A percentile compares a stretch with the other conserved stretches of the same genome.
Evolutionary conservation across 2,797 vertebrate species (phyloP).

Genomic region (Arnoldichthys spilopterus): DNA sequence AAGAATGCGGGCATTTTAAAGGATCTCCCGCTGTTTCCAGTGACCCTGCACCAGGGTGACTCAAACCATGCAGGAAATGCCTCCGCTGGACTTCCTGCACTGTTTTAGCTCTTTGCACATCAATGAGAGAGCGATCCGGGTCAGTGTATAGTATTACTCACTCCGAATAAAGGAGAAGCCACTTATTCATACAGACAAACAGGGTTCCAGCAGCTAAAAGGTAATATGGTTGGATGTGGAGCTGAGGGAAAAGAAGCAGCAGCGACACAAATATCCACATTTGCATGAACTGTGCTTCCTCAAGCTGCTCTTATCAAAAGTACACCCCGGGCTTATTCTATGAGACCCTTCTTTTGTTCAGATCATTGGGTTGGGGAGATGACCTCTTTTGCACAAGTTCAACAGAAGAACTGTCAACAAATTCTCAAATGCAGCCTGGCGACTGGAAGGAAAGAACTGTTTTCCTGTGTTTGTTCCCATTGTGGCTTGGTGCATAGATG

Average conservation of each 20-base stretch:
- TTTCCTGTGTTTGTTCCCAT: constrained; percentile 60
- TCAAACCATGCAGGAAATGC: constrained; percentile 71
- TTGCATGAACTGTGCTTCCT: background rate
- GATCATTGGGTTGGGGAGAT: background rate
- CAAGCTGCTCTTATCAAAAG: background rate
- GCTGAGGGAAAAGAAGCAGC: background rate
- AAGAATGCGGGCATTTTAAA: constrained; percentile 51
- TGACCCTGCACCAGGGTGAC: constrained; percentile 61
- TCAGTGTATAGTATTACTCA: constrained; percentile 40
- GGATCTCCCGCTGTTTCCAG: constrained; percentile 56
- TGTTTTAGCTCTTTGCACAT: constrained; percentile 59
- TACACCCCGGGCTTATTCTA: background rate
- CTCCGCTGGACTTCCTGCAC: constrained; percentile 66
- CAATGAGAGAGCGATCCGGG: constrained; percentile 47
- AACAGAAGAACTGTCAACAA: constrained; percentile 43
- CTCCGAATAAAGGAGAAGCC: constrained; percentile 1
- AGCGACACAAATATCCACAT: background rate
- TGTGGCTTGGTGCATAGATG: constrained; percentile 52
- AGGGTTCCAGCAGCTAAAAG: constrained; percentile 7
- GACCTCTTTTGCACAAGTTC: constrained; percentile 25
- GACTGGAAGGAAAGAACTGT: constrained; percentile 54
- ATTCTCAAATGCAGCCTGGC: constrained; percentile 31
- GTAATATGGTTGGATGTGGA: constrained; percentile 3
- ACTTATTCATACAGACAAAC: constrained; percentile 10
- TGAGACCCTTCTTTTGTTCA: background rate